phyloP scores from a whole-genome alignment of 2,797 vertebrate species.

The Parambassis ranga region DNA sequence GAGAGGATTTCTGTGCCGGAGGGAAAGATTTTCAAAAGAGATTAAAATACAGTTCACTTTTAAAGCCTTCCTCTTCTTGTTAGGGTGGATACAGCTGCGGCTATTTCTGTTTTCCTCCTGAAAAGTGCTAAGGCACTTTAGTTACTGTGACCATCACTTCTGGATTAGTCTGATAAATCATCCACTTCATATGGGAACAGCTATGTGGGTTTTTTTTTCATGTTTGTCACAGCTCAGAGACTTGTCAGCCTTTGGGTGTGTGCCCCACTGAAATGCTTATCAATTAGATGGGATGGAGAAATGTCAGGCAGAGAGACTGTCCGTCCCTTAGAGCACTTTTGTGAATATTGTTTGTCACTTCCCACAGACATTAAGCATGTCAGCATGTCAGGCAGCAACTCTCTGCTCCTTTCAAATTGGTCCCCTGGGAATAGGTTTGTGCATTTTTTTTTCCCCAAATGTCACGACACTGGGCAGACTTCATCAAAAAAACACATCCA shows the following conservation, averaged over 20 bases:
- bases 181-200: constrained; percentile 10
- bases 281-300: constrained; percentile 48
- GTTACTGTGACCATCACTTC: constrained; percentile 27
- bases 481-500: constrained; percentile 26
- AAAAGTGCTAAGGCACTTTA: neutral
- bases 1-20: constrained; percentile 70
- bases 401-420: constrained; percentile 54
- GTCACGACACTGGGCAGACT: constrained; percentile 34
- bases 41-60: constrained; percentile 73
- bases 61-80: constrained; percentile 44
- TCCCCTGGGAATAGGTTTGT: constrained; percentile 35
- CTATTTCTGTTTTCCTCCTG: neutral
- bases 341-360: constrained; percentile 59
- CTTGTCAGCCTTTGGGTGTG: constrained; percentile 16
- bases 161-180: constrained; percentile 60
- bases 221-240: constrained; percentile 35
- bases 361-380: constrained; percentile 49
- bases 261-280: constrained; percentile 31
- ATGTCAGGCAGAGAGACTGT: constrained; percentile 38
- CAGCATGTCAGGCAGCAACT: constrained; percentile 42
- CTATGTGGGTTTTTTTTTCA: constrained; percentile 27
- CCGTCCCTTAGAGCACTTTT: constrained; percentile 24
- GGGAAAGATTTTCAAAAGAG: constrained; percentile 73
- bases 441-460: constrained; percentile 34
- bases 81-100: constrained; percentile 15